Evolutionary conservation across 2,113 vertebrate species (phyloP).

Genomic region (Crotalus helleri): DNA sequence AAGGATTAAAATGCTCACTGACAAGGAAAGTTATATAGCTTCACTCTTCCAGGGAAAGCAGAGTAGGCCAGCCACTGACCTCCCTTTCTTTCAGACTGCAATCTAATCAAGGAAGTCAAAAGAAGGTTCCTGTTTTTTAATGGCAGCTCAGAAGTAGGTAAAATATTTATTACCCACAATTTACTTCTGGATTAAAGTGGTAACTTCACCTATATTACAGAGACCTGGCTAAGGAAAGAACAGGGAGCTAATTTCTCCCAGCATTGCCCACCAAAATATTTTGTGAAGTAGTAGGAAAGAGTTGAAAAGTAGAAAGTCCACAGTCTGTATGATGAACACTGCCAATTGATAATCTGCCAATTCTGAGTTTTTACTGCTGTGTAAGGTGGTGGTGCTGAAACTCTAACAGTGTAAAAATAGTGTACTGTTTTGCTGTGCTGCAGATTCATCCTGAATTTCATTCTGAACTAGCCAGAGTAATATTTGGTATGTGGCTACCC

Average conservation of each 20-base stretch:
- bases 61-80: background rate
- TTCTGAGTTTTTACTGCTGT: background rate
- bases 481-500: background rate
- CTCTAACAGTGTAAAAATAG: background rate
- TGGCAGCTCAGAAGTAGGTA: background rate
- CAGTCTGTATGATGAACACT: background rate
- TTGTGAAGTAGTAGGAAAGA: background rate
- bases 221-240: background rate
- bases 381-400: background rate
- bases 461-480: background rate
- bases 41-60: background rate
- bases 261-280: background rate
- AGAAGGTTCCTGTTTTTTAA: background rate
- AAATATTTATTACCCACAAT: background rate
- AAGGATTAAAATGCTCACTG: background rate
- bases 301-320: background rate
- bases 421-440: background rate
- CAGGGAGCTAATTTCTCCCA: background rate
- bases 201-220: background rate
- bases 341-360: background rate
- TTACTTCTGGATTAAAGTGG: background rate
- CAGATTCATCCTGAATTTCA: background rate
- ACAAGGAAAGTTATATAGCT: background rate
- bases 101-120: background rate
- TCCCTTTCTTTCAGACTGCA: background rate